phyloP scores from a whole-genome alignment of 2,113 vertebrate genomes.

The Patagioenas fasciata region DNA sequence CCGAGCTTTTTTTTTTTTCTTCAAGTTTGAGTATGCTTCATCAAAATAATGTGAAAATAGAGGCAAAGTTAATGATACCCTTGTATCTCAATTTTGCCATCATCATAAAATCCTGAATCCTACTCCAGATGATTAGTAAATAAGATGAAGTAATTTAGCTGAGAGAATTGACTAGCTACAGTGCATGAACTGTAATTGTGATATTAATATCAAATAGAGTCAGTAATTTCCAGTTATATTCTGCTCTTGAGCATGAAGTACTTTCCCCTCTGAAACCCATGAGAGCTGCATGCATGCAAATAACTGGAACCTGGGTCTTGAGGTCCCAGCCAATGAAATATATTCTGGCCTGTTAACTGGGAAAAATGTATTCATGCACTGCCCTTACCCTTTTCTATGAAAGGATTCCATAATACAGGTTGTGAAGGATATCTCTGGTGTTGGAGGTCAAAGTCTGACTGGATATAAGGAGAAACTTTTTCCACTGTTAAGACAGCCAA shows the following conservation, averaged over 20 bases:
- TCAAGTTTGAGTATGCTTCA: background rate
- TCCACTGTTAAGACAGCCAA: background rate
- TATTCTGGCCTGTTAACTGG: background rate
- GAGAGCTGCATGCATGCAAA: background rate
- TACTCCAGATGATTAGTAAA: slow-evolving; percentile 65
- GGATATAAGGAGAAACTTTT: background rate
- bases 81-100: slow-evolving; percentile 49
- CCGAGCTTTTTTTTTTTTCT: background rate
- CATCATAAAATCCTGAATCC: slow-evolving; percentile 44
- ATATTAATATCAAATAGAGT: slow-evolving; percentile 46
- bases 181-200: slow-evolving; percentile 55
- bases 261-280: background rate
- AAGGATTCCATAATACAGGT: background rate
- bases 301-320: background rate
- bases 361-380: background rate
- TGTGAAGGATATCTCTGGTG: background rate
- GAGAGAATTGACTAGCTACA: slow-evolving; percentile 42
- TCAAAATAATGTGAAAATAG: slow-evolving; percentile 42
- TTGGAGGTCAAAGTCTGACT: background rate
- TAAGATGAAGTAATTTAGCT: slow-evolving; percentile 64
- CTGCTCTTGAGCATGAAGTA: background rate
- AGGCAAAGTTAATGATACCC: slow-evolving; percentile 40
- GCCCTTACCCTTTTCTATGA: background rate
- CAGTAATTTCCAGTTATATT: background rate
- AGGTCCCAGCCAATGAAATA: background rate